phyloP scores from a whole-genome alignment of 2,888 invertebrate genomes.

The Physocephala rufipes region DNA sequence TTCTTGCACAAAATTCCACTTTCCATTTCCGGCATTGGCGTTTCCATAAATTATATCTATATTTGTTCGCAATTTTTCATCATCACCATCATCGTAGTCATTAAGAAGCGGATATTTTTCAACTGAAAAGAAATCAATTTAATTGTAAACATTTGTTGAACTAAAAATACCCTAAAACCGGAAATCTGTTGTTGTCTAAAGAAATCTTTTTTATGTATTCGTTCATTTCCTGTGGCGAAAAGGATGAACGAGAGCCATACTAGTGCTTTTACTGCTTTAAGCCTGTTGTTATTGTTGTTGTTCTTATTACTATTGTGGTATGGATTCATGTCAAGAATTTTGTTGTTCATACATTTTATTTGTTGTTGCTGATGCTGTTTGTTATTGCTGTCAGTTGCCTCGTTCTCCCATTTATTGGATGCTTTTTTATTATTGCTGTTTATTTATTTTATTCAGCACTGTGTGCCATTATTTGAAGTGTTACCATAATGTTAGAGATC shows the following conservation, averaged over 20 bases:
- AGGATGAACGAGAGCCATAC: too few species aligned
- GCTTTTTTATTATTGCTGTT: too few species aligned
- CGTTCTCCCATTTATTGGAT: background rate
- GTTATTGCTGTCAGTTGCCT: slow-evolving; percentile 11
- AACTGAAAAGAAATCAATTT: slow-evolving; percentile 18
- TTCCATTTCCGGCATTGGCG: background rate
- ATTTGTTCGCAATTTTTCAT: background rate
- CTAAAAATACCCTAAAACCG: background rate
- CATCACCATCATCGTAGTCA: background rate
- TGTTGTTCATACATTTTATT: slow-evolving; percentile 10
- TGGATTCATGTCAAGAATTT: slow-evolving; percentile 29
- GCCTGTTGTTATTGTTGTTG: slow-evolving; percentile 12
- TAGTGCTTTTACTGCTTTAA: background rate
- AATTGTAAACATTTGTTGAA: too few species aligned
- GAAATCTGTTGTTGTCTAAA: background rate
- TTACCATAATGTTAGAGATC: background rate
- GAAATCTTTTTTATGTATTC: background rate
- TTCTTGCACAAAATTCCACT: too few species aligned
- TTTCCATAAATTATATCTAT: background rate
- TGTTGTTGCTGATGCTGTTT: background rate
- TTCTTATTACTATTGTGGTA: background rate
- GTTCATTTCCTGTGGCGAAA: background rate
- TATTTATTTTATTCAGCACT: slow-evolving; percentile 8
- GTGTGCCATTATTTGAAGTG: background rate
- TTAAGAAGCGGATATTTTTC: background rate